These are phyloP conservation scores for Lutraria rhynchaena DNA, from an alignment of 1,140 invertebrate species.

Conservation along the genomic window DNA sequence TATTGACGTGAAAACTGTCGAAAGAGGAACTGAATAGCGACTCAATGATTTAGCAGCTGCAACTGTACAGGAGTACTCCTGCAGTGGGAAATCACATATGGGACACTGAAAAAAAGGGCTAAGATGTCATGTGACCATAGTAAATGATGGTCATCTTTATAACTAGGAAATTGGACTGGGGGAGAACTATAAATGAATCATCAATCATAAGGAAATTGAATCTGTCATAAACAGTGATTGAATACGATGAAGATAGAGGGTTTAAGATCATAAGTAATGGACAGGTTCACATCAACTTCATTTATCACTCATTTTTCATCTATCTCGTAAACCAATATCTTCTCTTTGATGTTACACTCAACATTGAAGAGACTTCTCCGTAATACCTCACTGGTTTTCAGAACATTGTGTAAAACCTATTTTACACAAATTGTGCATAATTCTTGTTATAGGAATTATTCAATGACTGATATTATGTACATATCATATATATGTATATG, in stretches of 20 bases:
- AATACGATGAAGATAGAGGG: conserved; percentile 3
- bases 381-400: too few relatives aligned
- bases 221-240: conserved; percentile 38
- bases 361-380: too few relatives aligned
- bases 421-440: too few relatives aligned
- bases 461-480: too few relatives aligned
- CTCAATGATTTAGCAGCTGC: conserved; percentile 9
- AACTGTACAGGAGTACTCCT: not conserved
- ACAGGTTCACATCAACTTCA: conserved; percentile 11
- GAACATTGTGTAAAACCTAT: too few relatives aligned
- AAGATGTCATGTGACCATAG: conserved; percentile 14
- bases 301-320: conserved; percentile 14
- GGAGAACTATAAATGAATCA: conserved; percentile 5
- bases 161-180: not conserved
- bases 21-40: conserved; percentile 11
- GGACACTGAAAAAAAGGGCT: conserved; percentile 11
- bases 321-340: too few relatives aligned
- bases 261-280: conserved; percentile 22
- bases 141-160: conserved; percentile 25
- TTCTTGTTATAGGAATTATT: too few relatives aligned
- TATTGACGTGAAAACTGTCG: conserved; percentile 39
- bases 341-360: too few relatives aligned
- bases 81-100: conserved; percentile 52
- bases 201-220: conserved; percentile 48
- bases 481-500: too few relatives aligned